These are phyloP conservation scores for Microtus oregoni DNA, from an alignment of 2,113 vertebrate species.

Conservation along the genomic window DNA sequence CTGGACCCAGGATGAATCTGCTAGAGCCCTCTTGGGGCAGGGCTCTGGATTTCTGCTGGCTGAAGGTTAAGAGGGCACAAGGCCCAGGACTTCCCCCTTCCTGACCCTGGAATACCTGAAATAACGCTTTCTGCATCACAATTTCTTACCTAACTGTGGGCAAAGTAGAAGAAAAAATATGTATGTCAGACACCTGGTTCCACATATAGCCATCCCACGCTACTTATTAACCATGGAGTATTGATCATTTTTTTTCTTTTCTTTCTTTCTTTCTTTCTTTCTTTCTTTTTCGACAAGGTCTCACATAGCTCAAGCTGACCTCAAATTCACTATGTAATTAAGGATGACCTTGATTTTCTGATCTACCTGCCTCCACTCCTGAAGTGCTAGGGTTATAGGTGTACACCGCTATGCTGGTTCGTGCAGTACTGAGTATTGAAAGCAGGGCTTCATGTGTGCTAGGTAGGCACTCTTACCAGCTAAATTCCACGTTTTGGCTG, in stretches of 20 bases:
- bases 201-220: background rate
- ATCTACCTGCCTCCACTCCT: background rate
- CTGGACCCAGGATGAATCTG: background rate
- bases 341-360: background rate
- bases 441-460: background rate
- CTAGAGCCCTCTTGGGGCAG: background rate
- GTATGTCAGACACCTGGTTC: background rate
- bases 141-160: background rate
- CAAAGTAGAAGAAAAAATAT: background rate
- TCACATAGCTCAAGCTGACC: background rate
- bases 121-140: background rate
- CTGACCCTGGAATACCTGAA: background rate
- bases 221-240: background rate
- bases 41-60: rapidly evolving
- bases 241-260: background rate
- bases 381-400: background rate
- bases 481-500: background rate
- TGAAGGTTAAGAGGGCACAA: background rate
- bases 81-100: background rate
- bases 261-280: too few species aligned
- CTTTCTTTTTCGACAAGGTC: background rate
- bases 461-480: background rate
- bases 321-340: background rate
- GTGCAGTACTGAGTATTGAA: background rate
- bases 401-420: background rate